Conservation (phyloP, 2,888 invertebrate species). For the Drosophila birchii region DNA sequence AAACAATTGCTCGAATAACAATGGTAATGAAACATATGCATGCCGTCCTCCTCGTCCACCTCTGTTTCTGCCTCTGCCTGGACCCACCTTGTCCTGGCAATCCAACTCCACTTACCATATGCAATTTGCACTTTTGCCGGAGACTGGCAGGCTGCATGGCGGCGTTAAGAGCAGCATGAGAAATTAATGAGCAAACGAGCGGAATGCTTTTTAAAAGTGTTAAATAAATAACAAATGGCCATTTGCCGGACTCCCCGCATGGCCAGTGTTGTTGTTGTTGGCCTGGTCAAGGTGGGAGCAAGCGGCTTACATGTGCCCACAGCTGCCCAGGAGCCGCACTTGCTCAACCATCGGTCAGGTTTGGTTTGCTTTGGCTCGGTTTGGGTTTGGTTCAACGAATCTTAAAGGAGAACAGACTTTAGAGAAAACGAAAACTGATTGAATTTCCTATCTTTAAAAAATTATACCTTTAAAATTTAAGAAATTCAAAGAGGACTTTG, state of each 20-base stretch:
- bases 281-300: conserved; percentile 39
- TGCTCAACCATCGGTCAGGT: conserved; percentile 8
- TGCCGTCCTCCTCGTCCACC: conserved; percentile 33
- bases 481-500: not conserved
- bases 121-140: conserved; percentile 47
- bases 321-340: conserved; percentile 40
- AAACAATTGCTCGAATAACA: conserved; percentile 48
- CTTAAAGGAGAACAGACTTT: not conserved
- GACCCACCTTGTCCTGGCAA: conserved; percentile 17
- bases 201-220: conserved; percentile 79
- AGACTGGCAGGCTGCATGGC: conserved; percentile 10
- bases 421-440: not conserved
- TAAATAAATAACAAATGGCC: conserved; percentile 76
- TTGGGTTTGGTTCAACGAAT: not conserved
- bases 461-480: not conserved
- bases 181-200: conserved; percentile 77
- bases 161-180: conserved; percentile 76
- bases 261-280: conserved; percentile 17
- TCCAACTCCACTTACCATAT: conserved; percentile 40
- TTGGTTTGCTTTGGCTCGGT: not conserved
- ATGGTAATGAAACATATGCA: conserved; percentile 70
- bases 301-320: conserved; percentile 68
- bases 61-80: not conserved
- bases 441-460: not conserved
- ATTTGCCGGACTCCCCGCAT: conserved; percentile 45